Evolutionary conservation across 2,888 invertebrate genomes (phyloP).

Genomic region (Gymnosoma rotundatum): DNA sequence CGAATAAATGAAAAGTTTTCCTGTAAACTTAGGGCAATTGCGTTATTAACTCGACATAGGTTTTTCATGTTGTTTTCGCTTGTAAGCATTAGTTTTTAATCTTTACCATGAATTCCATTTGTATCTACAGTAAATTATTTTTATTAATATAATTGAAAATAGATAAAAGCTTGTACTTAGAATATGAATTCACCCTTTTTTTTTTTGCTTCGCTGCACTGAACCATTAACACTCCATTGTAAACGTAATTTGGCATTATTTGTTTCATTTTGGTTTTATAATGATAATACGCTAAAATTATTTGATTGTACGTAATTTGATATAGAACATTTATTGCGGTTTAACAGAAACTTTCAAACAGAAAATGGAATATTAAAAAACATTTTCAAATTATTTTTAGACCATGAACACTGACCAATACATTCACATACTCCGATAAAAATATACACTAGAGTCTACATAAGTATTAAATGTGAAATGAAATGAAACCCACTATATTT

Average conservation of each 20-base stretch:
- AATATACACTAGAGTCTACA: neutral
- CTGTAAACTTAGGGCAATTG: no score
- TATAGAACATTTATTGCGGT: slow-evolving; percentile 59
- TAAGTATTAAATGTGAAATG: slow-evolving; percentile 3
- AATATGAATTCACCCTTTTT: neutral
- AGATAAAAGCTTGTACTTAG: neutral
- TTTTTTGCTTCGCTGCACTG: neutral
- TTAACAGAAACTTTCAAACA: slow-evolving; percentile 23
- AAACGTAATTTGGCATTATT: slow-evolving; percentile 57
- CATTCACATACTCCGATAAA: neutral
- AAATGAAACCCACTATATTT: slow-evolving; percentile 30
- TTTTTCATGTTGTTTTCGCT: no score
- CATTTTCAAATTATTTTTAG: slow-evolving; percentile 38
- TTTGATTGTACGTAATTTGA: slow-evolving; percentile 67
- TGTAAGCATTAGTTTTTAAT: no score
- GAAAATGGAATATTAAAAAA: slow-evolving; percentile 22
- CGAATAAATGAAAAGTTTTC: no score
- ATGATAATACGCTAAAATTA: slow-evolving; percentile 62
- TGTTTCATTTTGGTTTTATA: slow-evolving; percentile 62
- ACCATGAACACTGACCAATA: slow-evolving; percentile 22
- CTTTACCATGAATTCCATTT: no score
- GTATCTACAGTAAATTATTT: no score
- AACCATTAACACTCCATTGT: slow-evolving; percentile 39
- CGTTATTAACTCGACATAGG: no score
- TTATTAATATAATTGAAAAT: no score